These are phyloP conservation scores for Acipenser ruthenus DNA, from an alignment of 2,797 vertebrate genomes.

Conservation along the genomic window DNA sequence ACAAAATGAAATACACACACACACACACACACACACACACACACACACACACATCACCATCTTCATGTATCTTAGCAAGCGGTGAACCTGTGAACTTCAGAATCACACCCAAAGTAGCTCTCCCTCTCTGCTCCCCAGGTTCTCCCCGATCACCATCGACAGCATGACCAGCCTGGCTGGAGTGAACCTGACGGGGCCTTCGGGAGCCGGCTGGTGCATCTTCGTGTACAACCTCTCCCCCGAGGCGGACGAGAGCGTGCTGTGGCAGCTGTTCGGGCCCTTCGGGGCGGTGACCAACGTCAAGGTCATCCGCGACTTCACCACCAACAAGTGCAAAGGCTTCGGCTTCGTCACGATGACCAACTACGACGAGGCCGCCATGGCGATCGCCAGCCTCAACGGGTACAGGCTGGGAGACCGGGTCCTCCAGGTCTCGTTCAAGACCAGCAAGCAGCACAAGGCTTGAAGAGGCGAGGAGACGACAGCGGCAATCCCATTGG, in stretches of 20 bases:
- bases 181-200: slow-evolving; percentile 79
- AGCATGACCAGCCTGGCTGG: slow-evolving; percentile 89
- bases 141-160: slow-evolving; percentile 93
- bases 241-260: slow-evolving; percentile 89
- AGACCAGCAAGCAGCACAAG: slow-evolving; percentile 98
- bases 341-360: slow-evolving; percentile 98
- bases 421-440: slow-evolving; percentile 96
- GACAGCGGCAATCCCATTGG: slow-evolving; percentile 23
- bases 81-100: slow-evolving; percentile 64
- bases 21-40: not conserved
- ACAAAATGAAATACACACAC: not conserved
- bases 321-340: slow-evolving; percentile 98
- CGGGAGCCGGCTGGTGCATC: slow-evolving; percentile 90
- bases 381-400: slow-evolving; percentile 95
- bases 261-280: slow-evolving; percentile 97
- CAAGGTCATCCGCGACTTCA: slow-evolving; percentile 95
- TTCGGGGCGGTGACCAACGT: slow-evolving; percentile 94
- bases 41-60: not conserved
- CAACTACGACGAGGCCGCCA: slow-evolving; percentile 95
- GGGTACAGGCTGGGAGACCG: slow-evolving; percentile 92
- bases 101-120: slow-evolving; percentile 96
- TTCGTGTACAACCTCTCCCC: slow-evolving; percentile 97
- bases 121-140: slow-evolving; percentile 90
- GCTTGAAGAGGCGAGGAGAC: slow-evolving; percentile 62
- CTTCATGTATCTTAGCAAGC: slow-evolving; percentile 32